Evolutionary conservation across 2,113 vertebrate species (phyloP).

Genomic region (Xyliphius kryptos): DNA sequence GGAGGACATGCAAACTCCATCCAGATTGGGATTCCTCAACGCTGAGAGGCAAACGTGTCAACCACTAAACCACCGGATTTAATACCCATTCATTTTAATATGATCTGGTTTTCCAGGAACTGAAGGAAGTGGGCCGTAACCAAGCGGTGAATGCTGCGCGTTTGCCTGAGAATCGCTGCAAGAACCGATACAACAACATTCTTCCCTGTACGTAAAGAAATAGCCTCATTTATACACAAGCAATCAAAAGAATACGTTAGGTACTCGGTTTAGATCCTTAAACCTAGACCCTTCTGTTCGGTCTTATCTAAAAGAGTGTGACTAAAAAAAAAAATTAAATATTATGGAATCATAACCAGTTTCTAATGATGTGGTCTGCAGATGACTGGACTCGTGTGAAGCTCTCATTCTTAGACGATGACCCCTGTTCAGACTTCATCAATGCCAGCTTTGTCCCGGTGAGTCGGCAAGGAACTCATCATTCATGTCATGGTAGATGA

Average conservation of each 20-base stretch:
- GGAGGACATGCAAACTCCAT: no score
- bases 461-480: conserved; percentile 46
- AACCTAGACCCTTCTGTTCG: no score
- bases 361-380: conserved; percentile 45
- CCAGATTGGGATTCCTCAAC: no score
- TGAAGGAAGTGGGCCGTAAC: conserved; percentile 89
- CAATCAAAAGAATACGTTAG: no score
- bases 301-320: no score
- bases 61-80: no score
- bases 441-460: conserved; percentile 94
- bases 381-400: conserved; percentile 90
- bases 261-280: no score
- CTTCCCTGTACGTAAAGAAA: conserved; percentile 80
- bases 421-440: conserved; percentile 91
- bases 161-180: conserved; percentile 88
- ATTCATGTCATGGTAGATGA: no score
- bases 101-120: conserved; percentile 63
- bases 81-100: no score
- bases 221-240: no score
- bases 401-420: conserved; percentile 85
- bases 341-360: not conserved
- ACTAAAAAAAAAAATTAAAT: no score
- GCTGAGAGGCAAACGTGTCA: no score
- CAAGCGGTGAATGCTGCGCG: conserved; percentile 85
- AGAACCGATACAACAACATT: conserved; percentile 99